Conservation (phyloP, 2,113 vertebrate species). For the Lontra canadensis region DNA sequence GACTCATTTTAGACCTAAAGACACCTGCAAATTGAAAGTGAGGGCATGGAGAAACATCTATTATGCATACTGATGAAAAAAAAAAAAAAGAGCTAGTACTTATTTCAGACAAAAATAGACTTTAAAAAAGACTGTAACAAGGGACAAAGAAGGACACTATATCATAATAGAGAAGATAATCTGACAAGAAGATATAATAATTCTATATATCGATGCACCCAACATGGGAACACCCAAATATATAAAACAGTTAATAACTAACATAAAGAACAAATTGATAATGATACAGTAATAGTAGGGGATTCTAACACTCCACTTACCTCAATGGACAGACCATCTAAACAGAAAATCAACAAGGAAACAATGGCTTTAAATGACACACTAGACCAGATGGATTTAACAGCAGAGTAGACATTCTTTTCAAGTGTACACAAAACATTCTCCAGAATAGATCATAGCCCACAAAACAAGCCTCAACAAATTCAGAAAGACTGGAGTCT, state of each 20-base stretch:
- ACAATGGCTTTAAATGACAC: background rate
- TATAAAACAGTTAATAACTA: background rate
- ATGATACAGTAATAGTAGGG: background rate
- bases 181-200: background rate
- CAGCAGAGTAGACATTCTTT: background rate
- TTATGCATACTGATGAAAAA: background rate
- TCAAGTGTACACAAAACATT: background rate
- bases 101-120: background rate
- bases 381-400: background rate
- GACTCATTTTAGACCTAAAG: too few relatives aligned
- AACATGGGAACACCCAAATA: background rate
- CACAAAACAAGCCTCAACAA: background rate
- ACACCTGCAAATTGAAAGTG: background rate
- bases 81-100: background rate
- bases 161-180: background rate
- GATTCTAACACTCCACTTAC: background rate
- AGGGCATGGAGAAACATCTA: background rate
- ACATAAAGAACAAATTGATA: background rate
- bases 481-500: background rate
- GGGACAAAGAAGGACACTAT: background rate
- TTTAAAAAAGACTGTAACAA: background rate
- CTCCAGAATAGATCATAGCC: background rate
- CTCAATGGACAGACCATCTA: background rate
- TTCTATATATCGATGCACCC: background rate
- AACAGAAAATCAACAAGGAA: background rate